Evolutionary conservation across 2,888 invertebrate species (phyloP), one percentile per base, ranked within the genome.

Genomic region (Chloroclystis v-ata): DNA sequence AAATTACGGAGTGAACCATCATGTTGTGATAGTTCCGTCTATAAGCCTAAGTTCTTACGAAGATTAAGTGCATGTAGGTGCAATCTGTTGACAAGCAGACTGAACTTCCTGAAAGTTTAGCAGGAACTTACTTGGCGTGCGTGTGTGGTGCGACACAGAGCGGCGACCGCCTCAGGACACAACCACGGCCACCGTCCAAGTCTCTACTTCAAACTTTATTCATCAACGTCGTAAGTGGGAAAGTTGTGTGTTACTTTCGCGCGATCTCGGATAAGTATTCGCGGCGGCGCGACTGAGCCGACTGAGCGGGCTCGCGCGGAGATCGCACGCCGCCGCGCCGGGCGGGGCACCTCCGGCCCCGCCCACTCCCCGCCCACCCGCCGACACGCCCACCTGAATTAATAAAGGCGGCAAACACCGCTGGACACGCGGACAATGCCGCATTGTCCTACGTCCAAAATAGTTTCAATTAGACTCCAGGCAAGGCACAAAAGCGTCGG

Each of bases 401-500:
- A 87, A 85, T 85, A 84, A 84, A 85, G 80, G 82, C 78, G 72
- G 84, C 85, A 86, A 87, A 86, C 86, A 86, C 69, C 72, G 77
- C 77, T 67, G 86, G 85, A 85, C 85, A 85, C 82, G 84, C 84
- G 84, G 84, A 85, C 86, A 86, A 86, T 85, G 75, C 81, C 58
- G 72, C 81, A 82, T 86, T 86, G 87, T 87, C 83, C 84, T 75
- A 64, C 75, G 79, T 75, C 82, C 85, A 79, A 85, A 87, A 87
- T 85, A 85, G 87, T 87, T 87, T 86, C 86, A 85, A 86, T 87
- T 86, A 85, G 85, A 83, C 82, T 73, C 81, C 78, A 74, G 78
- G 67, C 74, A 69, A 72, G 71, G 75, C 76, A 84, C 83, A 85
- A 84, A 82, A 83, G 84, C 77, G 57, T 66, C 71, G 72, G 73